Base-by-base conservation (phyloP, 2,113 vertebrate species). In the Bothrops jararaca region DNA sequence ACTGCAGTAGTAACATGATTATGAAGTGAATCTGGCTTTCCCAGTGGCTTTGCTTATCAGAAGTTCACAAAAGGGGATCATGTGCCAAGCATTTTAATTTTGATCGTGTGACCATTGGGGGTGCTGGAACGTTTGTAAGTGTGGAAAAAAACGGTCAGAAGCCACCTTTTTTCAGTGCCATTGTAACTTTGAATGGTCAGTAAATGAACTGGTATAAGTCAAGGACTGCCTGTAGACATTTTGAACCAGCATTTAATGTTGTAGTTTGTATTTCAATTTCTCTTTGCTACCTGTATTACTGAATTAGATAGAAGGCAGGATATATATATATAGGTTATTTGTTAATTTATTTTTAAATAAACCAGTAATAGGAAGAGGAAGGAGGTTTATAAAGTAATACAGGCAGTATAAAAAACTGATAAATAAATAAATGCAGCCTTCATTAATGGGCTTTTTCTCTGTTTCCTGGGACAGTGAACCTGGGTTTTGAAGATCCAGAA, bases 401-500 rank as follows among this genome's bases (percentile, higher is more conserved):
- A 69, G 29, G 60, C 29, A 69, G 29, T n/a, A n/a, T 69, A 69
- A n/a, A 69, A 69, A 69, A 4, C 4, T 15, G n/a, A 69, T 69
- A 34, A 69, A n/a, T 69, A 69, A 64, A n/a, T 64, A 64, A 64
- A 24, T 15, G 0, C 9, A 48, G 56, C 10, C 18, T 34, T 90
- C 11, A 52, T 56, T 60, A 86, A 86, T 9, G 48, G 24, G 80
- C 0, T 58, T 24, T 10, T 89, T 45, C 6, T 26, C 39, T 23
- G 42, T 50, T 85, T 29, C 11, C 58, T 45, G 22, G 74, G 18
- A 15, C 80, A 93, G 94, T 95, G 90, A 95, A 96, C 26, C 11
- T 93, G 45, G 88, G 53, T 1, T 95, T 94, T 91, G 48, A 94
- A 58, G 94, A 95, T 53, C 39, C 89, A 3, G 94, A 74, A 91